Evolutionary conservation across 2,888 invertebrate species (phyloP).

Genomic region (Bedellia somnulentella): DNA sequence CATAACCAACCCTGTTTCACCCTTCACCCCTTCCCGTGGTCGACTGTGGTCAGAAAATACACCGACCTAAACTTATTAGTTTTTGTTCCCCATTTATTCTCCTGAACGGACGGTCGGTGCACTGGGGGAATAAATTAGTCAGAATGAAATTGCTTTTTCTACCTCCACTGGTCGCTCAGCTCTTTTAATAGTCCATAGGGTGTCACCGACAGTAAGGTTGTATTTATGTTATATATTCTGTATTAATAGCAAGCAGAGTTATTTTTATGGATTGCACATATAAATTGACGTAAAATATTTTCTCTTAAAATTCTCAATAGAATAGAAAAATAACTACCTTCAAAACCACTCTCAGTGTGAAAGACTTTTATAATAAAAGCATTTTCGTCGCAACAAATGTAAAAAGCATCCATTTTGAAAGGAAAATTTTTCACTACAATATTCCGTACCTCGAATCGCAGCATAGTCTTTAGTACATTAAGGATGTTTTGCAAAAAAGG

Average conservation of each 20-base stretch:
- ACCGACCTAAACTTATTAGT: conserved; percentile 15
- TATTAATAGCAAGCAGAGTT: no score
- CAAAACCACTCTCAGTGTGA: background rate
- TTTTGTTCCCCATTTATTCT: conserved; percentile 9
- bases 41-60: conserved; percentile 4
- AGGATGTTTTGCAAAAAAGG: conserved; percentile 36
- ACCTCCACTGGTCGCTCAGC: no score
- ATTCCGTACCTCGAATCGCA: conserved; percentile 22
- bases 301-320: no score
- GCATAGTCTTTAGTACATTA: conserved; percentile 41
- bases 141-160: conserved; percentile 8
- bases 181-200: no score
- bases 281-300: no score
- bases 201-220: no score
- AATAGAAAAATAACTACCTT: background rate
- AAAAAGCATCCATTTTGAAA: conserved; percentile 32
- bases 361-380: background rate
- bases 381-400: conserved; percentile 10
- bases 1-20: conserved; percentile 16
- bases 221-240: no score
- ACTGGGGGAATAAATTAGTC: conserved; percentile 13
- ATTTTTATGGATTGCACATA: no score
- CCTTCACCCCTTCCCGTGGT: conserved; percentile 22
- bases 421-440: conserved; percentile 14
- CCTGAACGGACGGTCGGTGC: conserved; percentile 5